Evolutionary conservation across 2,797 vertebrate genomes (phyloP).

Genomic region (Eptatretus atami): DNA sequence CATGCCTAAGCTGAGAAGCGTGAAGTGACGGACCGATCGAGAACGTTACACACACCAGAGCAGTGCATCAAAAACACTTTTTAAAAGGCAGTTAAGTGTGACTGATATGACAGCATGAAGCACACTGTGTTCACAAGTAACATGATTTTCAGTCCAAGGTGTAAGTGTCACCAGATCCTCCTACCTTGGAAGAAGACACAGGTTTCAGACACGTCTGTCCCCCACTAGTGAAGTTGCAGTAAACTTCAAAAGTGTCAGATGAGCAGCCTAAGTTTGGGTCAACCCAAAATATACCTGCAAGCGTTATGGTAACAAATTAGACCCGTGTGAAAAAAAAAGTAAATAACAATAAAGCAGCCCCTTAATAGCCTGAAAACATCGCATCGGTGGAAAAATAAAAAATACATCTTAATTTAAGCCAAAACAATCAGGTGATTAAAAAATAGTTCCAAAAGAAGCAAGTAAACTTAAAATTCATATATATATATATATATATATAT

Average conservation of each 20-base stretch:
- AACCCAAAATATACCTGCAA: slow-evolving; percentile 63
- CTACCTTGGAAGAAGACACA: slow-evolving; percentile 55
- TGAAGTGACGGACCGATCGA: not conserved
- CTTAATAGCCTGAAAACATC: too few relatives aligned
- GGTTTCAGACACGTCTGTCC: slow-evolving; percentile 75
- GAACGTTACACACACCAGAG: not conserved
- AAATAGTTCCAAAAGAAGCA: too few relatives aligned
- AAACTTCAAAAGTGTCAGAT: slow-evolving; percentile 58
- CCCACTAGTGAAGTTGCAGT: slow-evolving; percentile 52
- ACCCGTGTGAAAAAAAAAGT: too few relatives aligned
- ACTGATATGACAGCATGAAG: not conserved
- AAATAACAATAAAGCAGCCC: too few relatives aligned
- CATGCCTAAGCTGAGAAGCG: too few relatives aligned
- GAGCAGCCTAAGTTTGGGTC: slow-evolving; percentile 80
- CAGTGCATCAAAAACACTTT: not conserved
- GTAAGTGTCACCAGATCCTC: not conserved
- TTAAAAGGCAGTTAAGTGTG: not conserved
- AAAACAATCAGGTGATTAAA: too few relatives aligned
- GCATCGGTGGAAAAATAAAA: too few relatives aligned
- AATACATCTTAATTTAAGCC: too few relatives aligned
- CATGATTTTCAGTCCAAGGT: not conserved
- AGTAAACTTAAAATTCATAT: too few relatives aligned
- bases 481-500: too few relatives aligned
- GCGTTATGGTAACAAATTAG: not conserved
- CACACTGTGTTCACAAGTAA: not conserved